Evolutionary conservation across 2,888 invertebrate genomes (phyloP).

Genomic region (Hemistola chrysoprasaria): DNA sequence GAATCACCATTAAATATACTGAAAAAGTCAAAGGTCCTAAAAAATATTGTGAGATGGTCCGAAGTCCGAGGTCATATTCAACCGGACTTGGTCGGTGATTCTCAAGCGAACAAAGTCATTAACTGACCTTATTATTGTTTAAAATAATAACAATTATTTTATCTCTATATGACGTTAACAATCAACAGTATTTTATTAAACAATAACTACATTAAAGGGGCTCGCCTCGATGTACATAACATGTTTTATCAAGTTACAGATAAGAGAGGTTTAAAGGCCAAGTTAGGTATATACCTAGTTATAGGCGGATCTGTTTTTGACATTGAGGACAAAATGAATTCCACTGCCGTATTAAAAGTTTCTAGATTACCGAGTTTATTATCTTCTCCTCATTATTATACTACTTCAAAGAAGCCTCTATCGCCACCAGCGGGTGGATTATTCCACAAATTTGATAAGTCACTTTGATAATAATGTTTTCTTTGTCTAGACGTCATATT

Average conservation of each 20-base stretch:
- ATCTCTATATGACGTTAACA: conserved; percentile 12
- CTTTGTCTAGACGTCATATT: conserved; percentile 21
- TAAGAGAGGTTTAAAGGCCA: conserved; percentile 21
- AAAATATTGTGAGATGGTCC: too few relatives aligned
- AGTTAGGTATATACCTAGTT: conserved; percentile 2
- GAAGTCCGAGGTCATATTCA: not conserved
- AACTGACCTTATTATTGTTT: conserved; percentile 7
- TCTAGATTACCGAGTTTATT: conserved; percentile 9
- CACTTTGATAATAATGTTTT: conserved; percentile 20
- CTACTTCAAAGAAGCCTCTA: conserved; percentile 16
- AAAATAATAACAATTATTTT: conserved; percentile 1
- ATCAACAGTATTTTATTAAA: conserved; percentile 14
- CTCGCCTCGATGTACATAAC: conserved; percentile 18
- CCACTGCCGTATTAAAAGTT: conserved; percentile 1
- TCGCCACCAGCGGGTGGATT: conserved; percentile 20
- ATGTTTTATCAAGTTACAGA: conserved; percentile 12
- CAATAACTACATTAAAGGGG: conserved; percentile 20
- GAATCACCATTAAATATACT: too few relatives aligned
- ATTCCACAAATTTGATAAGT: conserved; percentile 21
- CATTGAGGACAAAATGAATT: not conserved
- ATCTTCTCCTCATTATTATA: not conserved
- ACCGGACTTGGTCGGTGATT: not conserved
- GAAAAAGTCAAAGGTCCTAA: too few relatives aligned
- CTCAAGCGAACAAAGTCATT: conserved; percentile 8
- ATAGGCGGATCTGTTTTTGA: not conserved